phyloP scores from a whole-genome alignment of 2,888 invertebrate genomes.

The Cephus pygmeus region DNA sequence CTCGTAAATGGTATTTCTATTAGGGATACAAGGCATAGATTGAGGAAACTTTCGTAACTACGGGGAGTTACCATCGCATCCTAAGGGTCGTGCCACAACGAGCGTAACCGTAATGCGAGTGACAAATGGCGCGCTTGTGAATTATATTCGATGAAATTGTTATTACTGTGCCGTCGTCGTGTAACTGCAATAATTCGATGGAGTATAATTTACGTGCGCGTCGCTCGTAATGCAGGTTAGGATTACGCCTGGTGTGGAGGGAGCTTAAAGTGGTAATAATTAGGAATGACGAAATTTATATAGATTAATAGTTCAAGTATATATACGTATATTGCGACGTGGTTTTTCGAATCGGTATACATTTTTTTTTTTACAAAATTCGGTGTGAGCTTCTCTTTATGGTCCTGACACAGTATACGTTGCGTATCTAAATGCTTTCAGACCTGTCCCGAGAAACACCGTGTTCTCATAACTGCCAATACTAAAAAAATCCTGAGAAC shows the following conservation, averaged over 20 bases:
- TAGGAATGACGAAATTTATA: too few species aligned
- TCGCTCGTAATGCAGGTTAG: not conserved
- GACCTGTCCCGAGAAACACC: too few species aligned
- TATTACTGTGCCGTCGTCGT: not conserved
- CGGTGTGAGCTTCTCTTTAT: too few species aligned
- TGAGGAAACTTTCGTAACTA: not conserved
- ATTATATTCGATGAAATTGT: not conserved
- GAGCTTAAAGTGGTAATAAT: not conserved
- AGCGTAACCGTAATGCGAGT: not conserved
- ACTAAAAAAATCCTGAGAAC: too few species aligned
- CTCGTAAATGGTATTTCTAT: too few species aligned
- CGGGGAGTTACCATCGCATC: not conserved
- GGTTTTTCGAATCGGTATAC: too few species aligned
- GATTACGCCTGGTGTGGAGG: not conserved
- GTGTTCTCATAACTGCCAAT: too few species aligned
- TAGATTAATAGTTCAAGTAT: too few species aligned
- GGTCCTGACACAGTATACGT: too few species aligned
- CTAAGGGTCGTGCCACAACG: not conserved
- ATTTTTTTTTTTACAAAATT: too few species aligned
- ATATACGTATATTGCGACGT: too few species aligned
- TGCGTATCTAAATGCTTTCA: too few species aligned
- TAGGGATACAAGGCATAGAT: not conserved
- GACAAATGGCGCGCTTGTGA: not conserved
- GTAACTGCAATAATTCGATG: not conserved
- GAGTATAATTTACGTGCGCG: not conserved